Conservation (phyloP, 2,113 vertebrate species). For the Seriola aureovittata region DNA sequence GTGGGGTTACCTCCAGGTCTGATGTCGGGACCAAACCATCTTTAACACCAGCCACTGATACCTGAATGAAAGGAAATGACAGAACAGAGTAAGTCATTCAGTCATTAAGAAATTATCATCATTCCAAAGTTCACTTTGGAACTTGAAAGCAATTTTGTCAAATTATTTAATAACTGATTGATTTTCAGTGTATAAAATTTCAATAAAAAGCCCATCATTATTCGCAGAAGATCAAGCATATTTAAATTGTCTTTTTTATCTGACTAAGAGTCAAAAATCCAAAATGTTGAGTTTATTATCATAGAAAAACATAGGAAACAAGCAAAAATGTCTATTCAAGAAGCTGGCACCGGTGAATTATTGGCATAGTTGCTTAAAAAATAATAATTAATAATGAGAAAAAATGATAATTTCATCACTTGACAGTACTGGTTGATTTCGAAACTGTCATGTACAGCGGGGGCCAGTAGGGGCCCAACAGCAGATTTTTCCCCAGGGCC, state of each 20-base stretch:
- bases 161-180: neutral
- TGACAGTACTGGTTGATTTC: too few species aligned
- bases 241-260: too few species aligned
- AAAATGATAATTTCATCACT: too few species aligned
- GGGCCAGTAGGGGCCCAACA: neutral
- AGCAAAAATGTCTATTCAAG: neutral
- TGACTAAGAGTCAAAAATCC: too few species aligned
- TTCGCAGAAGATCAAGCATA: neutral
- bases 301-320: neutral
- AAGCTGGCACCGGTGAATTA: neutral
- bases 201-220: neutral
- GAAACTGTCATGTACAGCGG: neutral
- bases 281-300: neutral
- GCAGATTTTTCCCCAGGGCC: neutral
- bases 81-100: constrained; percentile 2
- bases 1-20: constrained; percentile 76
- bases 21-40: constrained; percentile 68
- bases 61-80: constrained; percentile 50
- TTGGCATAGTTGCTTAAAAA: neutral
- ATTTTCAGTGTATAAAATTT: too few species aligned
- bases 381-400: neutral
- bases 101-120: neutral
- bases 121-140: neutral
- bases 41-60: constrained; percentile 41
- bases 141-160: neutral